Evolutionary conservation across 1,140 invertebrate species (phyloP), one percentile per base, ranked within the genome.

Genomic region (Zaprionus camerounensis): DNA sequence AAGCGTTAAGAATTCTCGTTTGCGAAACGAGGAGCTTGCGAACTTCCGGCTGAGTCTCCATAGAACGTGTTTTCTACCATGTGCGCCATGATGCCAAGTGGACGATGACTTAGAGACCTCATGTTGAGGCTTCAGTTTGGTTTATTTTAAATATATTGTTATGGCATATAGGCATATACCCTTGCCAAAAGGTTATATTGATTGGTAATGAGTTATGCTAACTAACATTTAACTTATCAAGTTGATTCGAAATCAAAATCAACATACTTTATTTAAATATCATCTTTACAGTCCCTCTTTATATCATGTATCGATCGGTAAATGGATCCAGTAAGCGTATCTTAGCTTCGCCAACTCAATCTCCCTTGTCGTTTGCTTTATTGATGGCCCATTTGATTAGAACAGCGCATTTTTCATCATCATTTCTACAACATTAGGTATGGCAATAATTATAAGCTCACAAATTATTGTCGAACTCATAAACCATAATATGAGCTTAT

Each of bases 61-160:
- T 58, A 53, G 81, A 83, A 85, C 82, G 81, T 84, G 81, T 83
- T 83, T 83, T 51, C 53, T 49, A 56, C 65, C 82, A 84, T 84
- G 81, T 83, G 77, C 71, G 78, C 41, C 41, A 58, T 24, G 22
- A 55, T 36, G 53, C 13, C 69, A 66, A 71, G 51, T 66, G 69
- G 53, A 59, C 64, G 71, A 79, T 82, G 81, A 67, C 69, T 81
- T 71, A 64, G 36, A 62, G 41, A 46, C 12, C 12, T 51, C 20
- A 51, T 5, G 46, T 24, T 51, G 46, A 13, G 20, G 20, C 46
- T 5, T 76, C 59, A 34, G 53, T 53, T 51, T 41, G 46, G 58
- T 63, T 71, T 53, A 20, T 70, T 20, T 57, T 38, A 17, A 24
- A 46, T 74, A 49, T 67, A 38, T 62, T 61, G 49, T 46, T 67